Percentiles rank a stretch among this genome's conserved stretches.
These are phyloP conservation scores for Brachyptera putata DNA, from an alignment of 2,888 invertebrate species.

Conservation along the genomic window DNA sequence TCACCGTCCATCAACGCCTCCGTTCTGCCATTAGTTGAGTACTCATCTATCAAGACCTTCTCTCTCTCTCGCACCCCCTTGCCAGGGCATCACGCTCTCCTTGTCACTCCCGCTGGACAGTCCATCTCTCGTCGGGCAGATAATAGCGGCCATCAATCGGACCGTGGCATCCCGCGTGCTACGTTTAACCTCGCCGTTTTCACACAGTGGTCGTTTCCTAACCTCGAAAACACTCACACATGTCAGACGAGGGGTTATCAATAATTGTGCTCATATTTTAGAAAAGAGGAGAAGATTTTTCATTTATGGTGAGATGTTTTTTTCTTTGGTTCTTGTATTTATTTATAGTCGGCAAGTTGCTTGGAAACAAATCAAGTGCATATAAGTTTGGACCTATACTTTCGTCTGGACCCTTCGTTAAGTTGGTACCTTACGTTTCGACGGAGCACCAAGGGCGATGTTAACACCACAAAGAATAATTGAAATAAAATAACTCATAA, in stretches of 20 bases:
- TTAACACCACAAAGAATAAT: too few species aligned
- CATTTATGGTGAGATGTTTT: conserved; percentile 8
- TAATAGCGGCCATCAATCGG: conserved; percentile 31
- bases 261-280: conserved; percentile 30
- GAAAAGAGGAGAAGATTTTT: conserved; percentile 19
- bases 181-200: conserved; percentile 10
- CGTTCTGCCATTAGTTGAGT: conserved; percentile 1
- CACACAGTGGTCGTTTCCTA: not conserved
- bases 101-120: conserved; percentile 22
- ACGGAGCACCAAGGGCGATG: too few species aligned
- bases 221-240: conserved; percentile 5
- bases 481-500: too few species aligned
- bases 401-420: too few species aligned
- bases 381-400: too few species aligned
- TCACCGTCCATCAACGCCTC: not conserved
- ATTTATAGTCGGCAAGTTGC: conserved; percentile 4
- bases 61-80: too few species aligned
- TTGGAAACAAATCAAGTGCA: too few species aligned
- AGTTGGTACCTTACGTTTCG: too few species aligned
- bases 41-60: conserved; percentile 4
- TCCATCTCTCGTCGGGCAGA: conserved; percentile 31
- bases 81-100: not conserved
- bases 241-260: conserved; percentile 28
- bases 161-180: conserved; percentile 18
- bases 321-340: conserved; percentile 4